Conservation (phyloP, 2,888 invertebrate genomes). For the Sinotaia quadrata region DNA sequence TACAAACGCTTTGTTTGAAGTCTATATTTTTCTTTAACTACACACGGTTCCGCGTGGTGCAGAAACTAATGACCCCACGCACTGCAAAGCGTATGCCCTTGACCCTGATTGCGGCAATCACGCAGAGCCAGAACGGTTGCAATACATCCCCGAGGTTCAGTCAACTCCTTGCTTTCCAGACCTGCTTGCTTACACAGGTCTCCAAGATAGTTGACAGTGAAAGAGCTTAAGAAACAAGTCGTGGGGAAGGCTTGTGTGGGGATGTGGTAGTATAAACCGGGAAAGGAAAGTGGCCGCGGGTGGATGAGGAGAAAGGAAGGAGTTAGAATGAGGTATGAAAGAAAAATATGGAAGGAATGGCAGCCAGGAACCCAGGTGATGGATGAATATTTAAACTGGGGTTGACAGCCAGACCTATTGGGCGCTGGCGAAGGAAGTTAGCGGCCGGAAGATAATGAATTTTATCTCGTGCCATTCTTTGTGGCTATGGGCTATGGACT, state of each 20-base stretch:
- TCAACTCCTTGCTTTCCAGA: no score
- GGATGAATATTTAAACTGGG: slow-evolving; percentile 38
- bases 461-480: slow-evolving; percentile 27
- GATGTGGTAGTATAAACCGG: background rate
- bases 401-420: slow-evolving; percentile 36
- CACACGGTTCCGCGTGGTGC: no score
- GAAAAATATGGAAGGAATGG: slow-evolving; percentile 5
- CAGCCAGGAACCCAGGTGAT: slow-evolving; percentile 22
- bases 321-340: background rate
- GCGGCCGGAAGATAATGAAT: slow-evolving; percentile 36
- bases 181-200: no score
- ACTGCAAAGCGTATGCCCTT: no score
- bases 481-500: background rate
- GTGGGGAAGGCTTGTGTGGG: background rate
- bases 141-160: no score
- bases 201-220: slow-evolving; percentile 8
- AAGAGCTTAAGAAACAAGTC: no score
- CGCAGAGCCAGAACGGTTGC: no score
- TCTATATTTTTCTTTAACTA: no score
- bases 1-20: no score
- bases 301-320: background rate
- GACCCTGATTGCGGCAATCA: no score
- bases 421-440: slow-evolving; percentile 26
- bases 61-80: no score
- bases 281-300: background rate